Evolutionary conservation across 2,888 invertebrate species (phyloP), one percentile per base, ranked within the genome.

Genomic region (Liodrosophila aerea): DNA sequence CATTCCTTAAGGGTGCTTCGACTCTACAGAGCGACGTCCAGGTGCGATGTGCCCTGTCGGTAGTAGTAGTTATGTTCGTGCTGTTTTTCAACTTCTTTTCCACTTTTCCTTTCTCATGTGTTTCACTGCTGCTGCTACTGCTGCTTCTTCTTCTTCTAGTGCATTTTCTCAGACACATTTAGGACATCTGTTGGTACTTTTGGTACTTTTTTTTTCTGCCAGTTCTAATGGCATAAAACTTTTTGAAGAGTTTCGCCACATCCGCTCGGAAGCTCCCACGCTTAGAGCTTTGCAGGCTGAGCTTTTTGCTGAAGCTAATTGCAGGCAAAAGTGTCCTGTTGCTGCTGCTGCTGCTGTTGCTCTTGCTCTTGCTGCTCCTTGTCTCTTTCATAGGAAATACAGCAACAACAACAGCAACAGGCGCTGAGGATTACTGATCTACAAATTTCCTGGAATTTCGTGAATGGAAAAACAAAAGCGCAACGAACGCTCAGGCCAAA

Each of bases 401-500:
- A 50, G 9, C 46, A 58, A 4, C 43, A 27, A 30, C 44, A 60
- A 11, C 44, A 74, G 30, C 46, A 50, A 43, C 59, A 45, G 34
- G 41, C 41, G 45, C 62, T 11, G 63, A 85, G 81, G 86, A 84
- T 84, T 83, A 85, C 72, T 80, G 84, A 84, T 86, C 84, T 77
- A 75, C 75, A 85, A 81, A 81, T 81, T 84, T 84, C 84, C 81
- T 41, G 64, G 84, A 84, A 84, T 74, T 85, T 67, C 64, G 80
- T 82, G 86, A 81, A 81, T 85, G 81, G 84, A 73, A 78, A 81
- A 84, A 85, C 86, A 83, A 85, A 81, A 81, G 81, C 84, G 81
- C 76, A 76, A 65, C 77, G 64, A 72, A 50, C 66, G 73, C 57
- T 60, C 60, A 39, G 64, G 41, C 49, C 50, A 41, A 58, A 40